Conservation (phyloP, 2,888 invertebrate species). For the Dasysyrphus tricinctus region DNA sequence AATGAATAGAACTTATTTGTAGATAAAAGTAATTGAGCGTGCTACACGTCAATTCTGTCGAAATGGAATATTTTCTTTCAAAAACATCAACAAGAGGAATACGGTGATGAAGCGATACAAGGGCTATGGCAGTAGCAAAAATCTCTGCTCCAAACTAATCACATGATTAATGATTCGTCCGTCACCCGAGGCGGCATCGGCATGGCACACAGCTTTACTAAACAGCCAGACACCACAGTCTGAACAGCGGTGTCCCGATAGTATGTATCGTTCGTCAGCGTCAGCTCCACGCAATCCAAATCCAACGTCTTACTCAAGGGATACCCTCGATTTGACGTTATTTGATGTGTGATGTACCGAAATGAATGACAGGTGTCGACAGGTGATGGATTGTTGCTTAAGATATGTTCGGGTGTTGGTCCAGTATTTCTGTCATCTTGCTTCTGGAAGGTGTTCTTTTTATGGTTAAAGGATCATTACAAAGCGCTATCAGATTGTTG, state of each 20-base stretch:
- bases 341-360: conserved; percentile 75
- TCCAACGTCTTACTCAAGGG: conserved; percentile 68
- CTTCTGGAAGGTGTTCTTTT: conserved; percentile 27
- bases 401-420: conserved; percentile 35
- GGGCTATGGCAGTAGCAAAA: conserved; percentile 55
- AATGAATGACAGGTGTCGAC: conserved; percentile 83
- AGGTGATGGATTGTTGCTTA: conserved; percentile 82
- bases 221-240: conserved; percentile 21
- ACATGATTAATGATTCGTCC: conserved; percentile 81
- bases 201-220: conserved; percentile 36
- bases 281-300: conserved; percentile 68
- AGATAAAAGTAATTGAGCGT: conserved; percentile 70
- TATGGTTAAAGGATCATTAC: conserved; percentile 65
- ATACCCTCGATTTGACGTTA: conserved; percentile 73
- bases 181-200: conserved; percentile 72
- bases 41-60: conserved; percentile 67
- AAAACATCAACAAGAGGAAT: conserved; percentile 25
- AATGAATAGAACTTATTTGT: conserved; percentile 56
- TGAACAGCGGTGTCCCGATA: conserved; percentile 65
- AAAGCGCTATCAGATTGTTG: conserved; percentile 51
- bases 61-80: conserved; percentile 64
- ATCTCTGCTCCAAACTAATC: conserved; percentile 82
- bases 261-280: conserved; percentile 70
- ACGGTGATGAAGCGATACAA: conserved; percentile 12
- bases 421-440: conserved; percentile 32